Evolutionary conservation across 1,140 invertebrate species (phyloP).

Genomic region (Brachionus calyciflorus): DNA sequence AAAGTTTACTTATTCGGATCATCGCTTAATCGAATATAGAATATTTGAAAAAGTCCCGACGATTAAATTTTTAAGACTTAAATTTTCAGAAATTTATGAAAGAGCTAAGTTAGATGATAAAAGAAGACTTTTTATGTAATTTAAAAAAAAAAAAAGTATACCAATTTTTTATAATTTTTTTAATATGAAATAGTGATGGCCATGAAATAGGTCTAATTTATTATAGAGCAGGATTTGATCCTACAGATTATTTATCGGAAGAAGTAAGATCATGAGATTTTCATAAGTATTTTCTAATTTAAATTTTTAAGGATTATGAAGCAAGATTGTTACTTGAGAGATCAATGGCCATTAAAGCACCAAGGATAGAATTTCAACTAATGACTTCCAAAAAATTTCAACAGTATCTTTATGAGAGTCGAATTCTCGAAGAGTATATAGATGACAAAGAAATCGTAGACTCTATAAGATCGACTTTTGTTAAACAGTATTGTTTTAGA

Average conservation of each 20-base stretch:
- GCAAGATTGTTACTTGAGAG: conserved; percentile 10
- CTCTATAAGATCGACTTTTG: conserved; percentile 3
- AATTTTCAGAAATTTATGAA: not conserved
- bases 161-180: not conserved
- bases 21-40: conserved; percentile 9
- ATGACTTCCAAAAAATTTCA: conserved; percentile 34
- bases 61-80: conserved; percentile 25
- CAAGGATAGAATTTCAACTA: conserved; percentile 31
- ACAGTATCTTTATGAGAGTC: conserved; percentile 1
- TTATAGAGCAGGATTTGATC: conserved; percentile 12
- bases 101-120: not conserved
- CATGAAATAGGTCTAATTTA: conserved; percentile 22
- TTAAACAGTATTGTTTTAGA: not conserved
- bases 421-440: not conserved
- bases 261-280: not conserved
- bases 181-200: not conserved
- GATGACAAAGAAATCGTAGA: not conserved
- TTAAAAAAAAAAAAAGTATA: not conserved
- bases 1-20: not conserved
- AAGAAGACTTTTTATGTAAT: conserved; percentile 28
- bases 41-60: conserved; percentile 22
- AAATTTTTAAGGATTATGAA: not conserved
- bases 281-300: not conserved
- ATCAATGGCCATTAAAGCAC: conserved; percentile 18
- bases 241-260: conserved; percentile 1